phyloP scores from a whole-genome alignment of 2,888 invertebrate genomes.

The Acrobeloides nanus region DNA sequence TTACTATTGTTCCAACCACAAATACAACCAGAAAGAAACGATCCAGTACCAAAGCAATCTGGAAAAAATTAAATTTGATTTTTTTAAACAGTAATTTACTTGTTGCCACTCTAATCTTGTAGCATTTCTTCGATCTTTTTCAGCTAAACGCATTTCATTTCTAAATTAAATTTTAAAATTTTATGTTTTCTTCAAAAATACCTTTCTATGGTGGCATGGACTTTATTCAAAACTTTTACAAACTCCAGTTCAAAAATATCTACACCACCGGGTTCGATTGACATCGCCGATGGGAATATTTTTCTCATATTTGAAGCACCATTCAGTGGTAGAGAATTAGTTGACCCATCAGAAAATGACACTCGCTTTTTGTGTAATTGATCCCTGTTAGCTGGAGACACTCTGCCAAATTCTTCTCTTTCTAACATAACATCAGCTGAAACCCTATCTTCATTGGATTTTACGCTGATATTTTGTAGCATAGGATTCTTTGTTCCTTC shows the following conservation, averaged over 20 bases:
- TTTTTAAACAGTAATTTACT: conserved; percentile 48
- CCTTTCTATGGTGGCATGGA: conserved; percentile 68
- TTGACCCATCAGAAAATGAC: conserved; percentile 10
- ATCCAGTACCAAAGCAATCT: conserved; percentile 74
- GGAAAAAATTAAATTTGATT: conserved; percentile 35
- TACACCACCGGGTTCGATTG: conserved; percentile 2
- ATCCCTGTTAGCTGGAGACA: too few relatives aligned
- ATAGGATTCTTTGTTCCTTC: too few relatives aligned
- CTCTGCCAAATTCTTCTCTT: too few relatives aligned
- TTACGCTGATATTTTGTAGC: too few relatives aligned
- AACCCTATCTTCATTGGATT: too few relatives aligned
- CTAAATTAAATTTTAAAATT: conserved; percentile 20
- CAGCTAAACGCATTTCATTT: conserved; percentile 64
- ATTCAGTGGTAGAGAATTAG: conserved; percentile 11
- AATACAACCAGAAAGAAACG: conserved; percentile 59
- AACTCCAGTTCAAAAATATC: conserved; percentile 64
- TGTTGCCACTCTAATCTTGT: conserved; percentile 78
- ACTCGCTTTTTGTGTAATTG: conserved; percentile 17
- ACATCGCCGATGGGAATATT: conserved; percentile 5
- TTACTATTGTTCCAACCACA: conserved; percentile 56
- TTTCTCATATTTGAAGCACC: conserved; percentile 4
- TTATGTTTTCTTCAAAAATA: conserved; percentile 55
- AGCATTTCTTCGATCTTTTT: conserved; percentile 71
- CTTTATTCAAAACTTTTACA: conserved; percentile 65
- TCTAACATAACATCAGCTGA: too few relatives aligned